phyloP scores from a whole-genome alignment of 1,140 invertebrate species.

The Orussus abietinus region DNA sequence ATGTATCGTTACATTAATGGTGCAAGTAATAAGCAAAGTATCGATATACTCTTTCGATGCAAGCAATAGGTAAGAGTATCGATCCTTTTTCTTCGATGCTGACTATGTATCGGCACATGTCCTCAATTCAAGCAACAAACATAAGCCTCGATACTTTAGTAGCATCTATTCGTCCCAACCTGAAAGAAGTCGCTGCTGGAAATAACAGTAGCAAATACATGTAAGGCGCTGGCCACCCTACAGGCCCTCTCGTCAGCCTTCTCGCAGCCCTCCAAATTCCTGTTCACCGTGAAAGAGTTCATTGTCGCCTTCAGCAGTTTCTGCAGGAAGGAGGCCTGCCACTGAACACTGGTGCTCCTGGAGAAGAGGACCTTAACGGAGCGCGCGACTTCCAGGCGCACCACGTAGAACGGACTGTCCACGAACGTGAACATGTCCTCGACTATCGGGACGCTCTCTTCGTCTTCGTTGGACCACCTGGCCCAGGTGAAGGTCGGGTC shows the following conservation, averaged over 20 bases:
- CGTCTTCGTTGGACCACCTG: slow-evolving; percentile 11
- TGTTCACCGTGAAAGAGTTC: slow-evolving; percentile 23
- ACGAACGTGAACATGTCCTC: slow-evolving; percentile 38
- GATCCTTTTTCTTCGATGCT: too few species aligned
- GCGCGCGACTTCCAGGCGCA: slow-evolving; percentile 42
- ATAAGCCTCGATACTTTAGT: too few species aligned
- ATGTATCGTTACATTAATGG: too few species aligned
- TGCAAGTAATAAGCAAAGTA: too few species aligned
- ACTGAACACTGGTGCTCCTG: too few species aligned
- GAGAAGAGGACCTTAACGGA: too few species aligned
- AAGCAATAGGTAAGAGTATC: too few species aligned
- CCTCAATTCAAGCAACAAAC: too few species aligned
- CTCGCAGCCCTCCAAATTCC: too few species aligned
- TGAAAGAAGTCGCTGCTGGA: slow-evolving; percentile 39
- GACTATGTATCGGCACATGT: too few species aligned
- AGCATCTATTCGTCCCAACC: too few species aligned
- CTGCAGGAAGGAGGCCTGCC: slow-evolving; percentile 33
- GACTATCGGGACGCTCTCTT: slow-evolving; percentile 20
- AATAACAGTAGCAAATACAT: slow-evolving; percentile 41
- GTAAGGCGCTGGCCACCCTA: slow-evolving; percentile 39
- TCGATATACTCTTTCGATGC: too few species aligned
- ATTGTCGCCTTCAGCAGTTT: slow-evolving; percentile 29
- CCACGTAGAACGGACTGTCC: slow-evolving; percentile 36
- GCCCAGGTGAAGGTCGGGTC: slow-evolving; percentile 14
- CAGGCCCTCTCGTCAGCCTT: slow-evolving; percentile 43